These are phyloP conservation scores for Drosophila neutralis DNA, from an alignment of 2,888 invertebrate genomes.

Conservation along the genomic window DNA sequence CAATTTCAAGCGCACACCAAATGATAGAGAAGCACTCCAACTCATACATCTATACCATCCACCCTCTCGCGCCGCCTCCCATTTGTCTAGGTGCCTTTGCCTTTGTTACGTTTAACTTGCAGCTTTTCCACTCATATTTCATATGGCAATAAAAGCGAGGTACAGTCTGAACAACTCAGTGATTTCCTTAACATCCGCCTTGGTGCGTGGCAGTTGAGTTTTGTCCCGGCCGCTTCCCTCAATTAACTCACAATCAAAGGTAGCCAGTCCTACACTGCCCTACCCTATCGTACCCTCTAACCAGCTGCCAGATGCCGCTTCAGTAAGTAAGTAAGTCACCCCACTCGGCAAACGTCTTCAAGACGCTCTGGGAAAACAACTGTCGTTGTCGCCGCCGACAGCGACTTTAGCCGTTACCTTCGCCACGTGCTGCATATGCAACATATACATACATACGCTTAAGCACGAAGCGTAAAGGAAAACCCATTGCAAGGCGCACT, in stretches of 20 bases:
- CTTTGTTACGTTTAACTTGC: not conserved
- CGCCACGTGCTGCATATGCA: constrained; percentile 59
- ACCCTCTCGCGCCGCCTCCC: not conserved
- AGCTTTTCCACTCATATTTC: constrained; percentile 27
- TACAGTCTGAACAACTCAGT: constrained; percentile 46
- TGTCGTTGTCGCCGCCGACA: constrained; percentile 35
- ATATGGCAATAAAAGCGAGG: constrained; percentile 8
- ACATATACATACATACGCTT: not conserved
- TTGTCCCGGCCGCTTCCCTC: constrained; percentile 41
- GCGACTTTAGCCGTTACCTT: constrained; percentile 59
- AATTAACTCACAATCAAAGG: constrained; percentile 74
- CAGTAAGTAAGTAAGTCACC: constrained; percentile 61
- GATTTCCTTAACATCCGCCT: constrained; percentile 58
- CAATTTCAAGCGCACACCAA: constrained; percentile 74
- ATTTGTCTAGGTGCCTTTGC: not conserved
- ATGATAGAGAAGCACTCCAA: constrained; percentile 62
- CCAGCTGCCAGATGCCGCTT: constrained; percentile 71
- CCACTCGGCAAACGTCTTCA: constrained; percentile 65
- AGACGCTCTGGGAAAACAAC: constrained; percentile 79
- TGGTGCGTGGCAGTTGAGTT: constrained; percentile 66
- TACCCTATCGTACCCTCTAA: constrained; percentile 2
- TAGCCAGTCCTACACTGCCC: constrained; percentile 27
- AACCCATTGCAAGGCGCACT: constrained; percentile 53
- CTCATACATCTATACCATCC: constrained; percentile 3
- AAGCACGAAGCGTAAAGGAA: constrained; percentile 67